Evolutionary conservation across 2,797 vertebrate species (phyloP).

Genomic region (Peromyscus attwateri): DNA sequence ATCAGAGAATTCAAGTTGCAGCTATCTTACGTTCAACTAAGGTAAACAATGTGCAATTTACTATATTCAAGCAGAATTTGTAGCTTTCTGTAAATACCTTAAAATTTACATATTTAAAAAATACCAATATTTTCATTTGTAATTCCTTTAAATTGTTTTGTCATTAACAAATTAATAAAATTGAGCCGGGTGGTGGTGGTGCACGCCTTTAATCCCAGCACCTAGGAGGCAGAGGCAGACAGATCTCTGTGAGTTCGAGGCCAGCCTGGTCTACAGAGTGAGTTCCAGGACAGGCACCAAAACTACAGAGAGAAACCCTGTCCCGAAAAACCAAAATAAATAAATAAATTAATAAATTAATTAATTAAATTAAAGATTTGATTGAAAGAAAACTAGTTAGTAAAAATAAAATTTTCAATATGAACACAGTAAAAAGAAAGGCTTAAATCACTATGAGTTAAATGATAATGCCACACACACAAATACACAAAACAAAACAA

Average conservation of each 20-base stretch:
- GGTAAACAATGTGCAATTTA: background rate
- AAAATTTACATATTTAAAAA: background rate
- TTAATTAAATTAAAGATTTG: background rate
- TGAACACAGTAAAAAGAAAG: background rate
- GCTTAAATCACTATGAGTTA: background rate
- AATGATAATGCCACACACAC: background rate
- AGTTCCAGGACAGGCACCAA: no score
- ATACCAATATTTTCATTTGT: background rate
- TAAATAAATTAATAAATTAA: no score
- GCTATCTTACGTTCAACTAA: background rate
- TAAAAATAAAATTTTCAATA: background rate
- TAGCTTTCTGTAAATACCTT: background rate
- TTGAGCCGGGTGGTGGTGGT: background rate
- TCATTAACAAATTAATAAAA: background rate
- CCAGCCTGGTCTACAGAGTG: no score
- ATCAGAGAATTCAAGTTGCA: background rate
- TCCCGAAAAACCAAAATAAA: no score
- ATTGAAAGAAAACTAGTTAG: background rate
- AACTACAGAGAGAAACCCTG: no score
- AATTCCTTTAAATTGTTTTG: background rate
- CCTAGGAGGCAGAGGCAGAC: no score
- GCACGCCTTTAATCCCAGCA: no score
- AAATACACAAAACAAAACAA: background rate
- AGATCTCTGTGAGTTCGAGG: no score
- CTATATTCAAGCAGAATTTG: background rate